These are phyloP conservation scores for Cetoscarus ocellatus DNA, from an alignment of 2,797 vertebrate species.

Conservation along the genomic window DNA sequence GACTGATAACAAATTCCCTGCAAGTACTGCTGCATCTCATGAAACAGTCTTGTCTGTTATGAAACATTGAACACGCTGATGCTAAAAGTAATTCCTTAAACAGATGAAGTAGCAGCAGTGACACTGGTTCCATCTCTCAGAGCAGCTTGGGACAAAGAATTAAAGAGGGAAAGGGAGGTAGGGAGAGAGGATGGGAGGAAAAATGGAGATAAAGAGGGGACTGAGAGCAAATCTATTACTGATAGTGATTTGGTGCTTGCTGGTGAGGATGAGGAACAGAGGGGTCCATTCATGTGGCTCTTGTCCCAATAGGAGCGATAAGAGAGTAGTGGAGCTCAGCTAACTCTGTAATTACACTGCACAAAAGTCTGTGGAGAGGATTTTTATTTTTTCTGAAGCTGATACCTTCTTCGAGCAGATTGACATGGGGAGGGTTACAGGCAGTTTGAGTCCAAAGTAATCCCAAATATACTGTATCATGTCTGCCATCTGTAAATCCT, in stretches of 20 bases:
- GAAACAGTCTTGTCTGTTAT: neutral
- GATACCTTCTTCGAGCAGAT: constrained; percentile 29
- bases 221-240: constrained; percentile 67
- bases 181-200: neutral
- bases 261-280: constrained; percentile 64
- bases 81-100: constrained; percentile 12
- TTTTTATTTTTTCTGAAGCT: neutral
- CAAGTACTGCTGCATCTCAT: neutral
- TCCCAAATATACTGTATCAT: constrained; percentile 47
- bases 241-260: constrained; percentile 69
- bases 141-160: constrained; percentile 9
- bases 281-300: constrained; percentile 71
- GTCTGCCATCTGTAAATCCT: constrained; percentile 53
- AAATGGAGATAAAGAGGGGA: constrained; percentile 2
- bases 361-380: constrained; percentile 44
- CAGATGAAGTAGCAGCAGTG: constrained; percentile 24
- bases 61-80: constrained; percentile 8
- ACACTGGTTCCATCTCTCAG: constrained; percentile 22
- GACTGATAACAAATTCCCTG: constrained; percentile 3
- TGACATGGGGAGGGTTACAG: constrained; percentile 39
- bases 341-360: constrained; percentile 77
- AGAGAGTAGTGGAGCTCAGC: constrained; percentile 66
- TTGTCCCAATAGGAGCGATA: constrained; percentile 76
- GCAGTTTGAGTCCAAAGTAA: constrained; percentile 34
- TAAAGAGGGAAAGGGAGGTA: neutral